Evolutionary conservation across 2,888 invertebrate species (phyloP), one percentile per base, ranked within the genome.

Genomic region (Troides helena): DNA sequence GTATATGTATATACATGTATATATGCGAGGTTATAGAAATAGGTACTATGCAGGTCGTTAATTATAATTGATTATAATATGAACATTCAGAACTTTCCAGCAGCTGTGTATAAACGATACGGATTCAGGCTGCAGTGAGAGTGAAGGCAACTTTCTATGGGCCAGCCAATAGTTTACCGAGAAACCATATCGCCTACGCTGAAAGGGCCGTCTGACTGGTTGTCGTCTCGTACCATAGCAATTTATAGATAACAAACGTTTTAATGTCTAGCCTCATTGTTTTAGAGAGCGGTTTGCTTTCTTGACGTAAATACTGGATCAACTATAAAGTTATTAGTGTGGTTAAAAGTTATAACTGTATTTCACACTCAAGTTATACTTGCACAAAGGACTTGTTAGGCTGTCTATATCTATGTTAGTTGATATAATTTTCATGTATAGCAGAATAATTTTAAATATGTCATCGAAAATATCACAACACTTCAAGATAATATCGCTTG

Each of bases 171-270:
- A 64, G 62, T 56, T 59, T 63, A 70, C 59, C 57, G 67, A 58
- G 66, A 62, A 64, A 59, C 67, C 69, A 70, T 67, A 69, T 65
- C 61, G 64, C 56, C 36, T 65, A 61, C 63, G 65, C 57, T 63
- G 21, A 50, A 68, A 70, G 72, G 69, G 71, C 59, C 36, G 64
- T 62, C 53, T n/a, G 57, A 73, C 71, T 73, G 62, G 73, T 71
- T 72, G 36, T 61, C 18, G 50, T 64, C 56, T 59, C 23, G 69
- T 68, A 62, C 56, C 56, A 67, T 36, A 62, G 60, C 62, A 67
- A 71, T 65, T 50, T 46, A 57, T 30, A 59, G 59, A 46, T 65
- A 30, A 63, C 14, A 63, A 58, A 63, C 50, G 59, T 53, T 63
- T 62, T 23, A 50, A 10, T 64, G 50, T 43, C 50, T 67, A 67